A percentile compares a stretch with the other conserved stretches of the same genome.
phyloP scores from a whole-genome alignment of 2,888 invertebrate species.

The Eledona agricola region DNA sequence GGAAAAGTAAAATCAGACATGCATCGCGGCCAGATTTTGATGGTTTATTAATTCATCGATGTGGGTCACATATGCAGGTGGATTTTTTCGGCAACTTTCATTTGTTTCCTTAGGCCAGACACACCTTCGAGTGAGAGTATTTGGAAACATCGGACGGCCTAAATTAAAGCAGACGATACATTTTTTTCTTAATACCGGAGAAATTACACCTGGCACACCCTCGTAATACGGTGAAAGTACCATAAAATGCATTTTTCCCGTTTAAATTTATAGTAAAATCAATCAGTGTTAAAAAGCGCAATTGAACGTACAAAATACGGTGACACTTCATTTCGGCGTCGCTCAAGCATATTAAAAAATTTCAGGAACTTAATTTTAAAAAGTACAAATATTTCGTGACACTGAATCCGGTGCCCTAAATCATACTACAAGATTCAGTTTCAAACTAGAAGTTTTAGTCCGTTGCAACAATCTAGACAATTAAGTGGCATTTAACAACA shows the following conservation, averaged over 20 bases:
- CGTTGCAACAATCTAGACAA: too few species aligned
- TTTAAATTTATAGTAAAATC: constrained; percentile 1
- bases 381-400: too few species aligned
- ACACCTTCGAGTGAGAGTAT: constrained; percentile 38
- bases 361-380: too few species aligned
- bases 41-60: constrained; percentile 22
- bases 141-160: constrained; percentile 20
- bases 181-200: constrained; percentile 12
- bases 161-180: constrained; percentile 17
- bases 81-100: constrained; percentile 35
- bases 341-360: too few species aligned
- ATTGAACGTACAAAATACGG: too few species aligned
- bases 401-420: too few species aligned
- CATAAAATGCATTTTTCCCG: constrained; percentile 7
- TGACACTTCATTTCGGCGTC: too few species aligned
- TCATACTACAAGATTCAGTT: too few species aligned
- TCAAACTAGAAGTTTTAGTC: too few species aligned
- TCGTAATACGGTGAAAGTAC: too few species aligned
- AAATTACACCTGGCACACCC: constrained; percentile 24
- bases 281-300: too few species aligned
- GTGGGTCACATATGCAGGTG: constrained; percentile 22
- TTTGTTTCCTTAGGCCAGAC: constrained; percentile 24
- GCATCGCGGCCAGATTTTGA: constrained; percentile 8
- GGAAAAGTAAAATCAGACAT: constrained; percentile 26
- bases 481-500: constrained; percentile 12